A percentile compares a stretch with the other conserved stretches of the same genome.
Evolutionary conservation across 2,113 vertebrate species (phyloP).

Genomic region (Pangasianodon gigas): DNA sequence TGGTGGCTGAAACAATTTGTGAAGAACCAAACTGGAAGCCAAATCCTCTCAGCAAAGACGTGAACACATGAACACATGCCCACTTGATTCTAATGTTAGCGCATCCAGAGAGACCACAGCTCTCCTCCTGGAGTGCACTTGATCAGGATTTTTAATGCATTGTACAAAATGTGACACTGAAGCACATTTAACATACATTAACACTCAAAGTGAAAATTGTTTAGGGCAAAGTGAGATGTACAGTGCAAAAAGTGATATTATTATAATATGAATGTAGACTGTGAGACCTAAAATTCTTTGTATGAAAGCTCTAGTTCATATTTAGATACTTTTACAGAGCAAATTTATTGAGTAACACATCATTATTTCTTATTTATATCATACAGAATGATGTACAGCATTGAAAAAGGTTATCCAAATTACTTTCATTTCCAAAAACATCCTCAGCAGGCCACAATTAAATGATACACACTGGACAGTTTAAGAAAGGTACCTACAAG

Average conservation of each 20-base stretch:
- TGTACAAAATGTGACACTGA: slow-evolving; percentile 3
- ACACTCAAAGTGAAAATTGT: neutral
- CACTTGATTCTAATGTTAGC: slow-evolving; percentile 60
- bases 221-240: neutral
- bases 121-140: slow-evolving; percentile 22
- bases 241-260: neutral
- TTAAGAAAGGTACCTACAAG: neutral
- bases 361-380: neutral
- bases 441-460: neutral
- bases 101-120: slow-evolving; percentile 11
- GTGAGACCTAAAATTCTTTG: neutral
- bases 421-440: neutral
- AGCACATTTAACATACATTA: neutral
- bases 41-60: slow-evolving; percentile 76
- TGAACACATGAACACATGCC: slow-evolving; percentile 69
- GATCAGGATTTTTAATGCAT: neutral
- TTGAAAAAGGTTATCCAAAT: neutral
- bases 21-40: slow-evolving; percentile 76
- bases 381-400: neutral
- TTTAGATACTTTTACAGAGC: neutral
- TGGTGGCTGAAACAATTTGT: slow-evolving; percentile 78
- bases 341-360: neutral
- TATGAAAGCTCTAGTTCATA: neutral
- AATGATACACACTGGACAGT: neutral
- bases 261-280: neutral